These are phyloP conservation scores for Porites lutea DNA, from an alignment of 64 coral and sea anemone species.

Conservation along the genomic window DNA sequence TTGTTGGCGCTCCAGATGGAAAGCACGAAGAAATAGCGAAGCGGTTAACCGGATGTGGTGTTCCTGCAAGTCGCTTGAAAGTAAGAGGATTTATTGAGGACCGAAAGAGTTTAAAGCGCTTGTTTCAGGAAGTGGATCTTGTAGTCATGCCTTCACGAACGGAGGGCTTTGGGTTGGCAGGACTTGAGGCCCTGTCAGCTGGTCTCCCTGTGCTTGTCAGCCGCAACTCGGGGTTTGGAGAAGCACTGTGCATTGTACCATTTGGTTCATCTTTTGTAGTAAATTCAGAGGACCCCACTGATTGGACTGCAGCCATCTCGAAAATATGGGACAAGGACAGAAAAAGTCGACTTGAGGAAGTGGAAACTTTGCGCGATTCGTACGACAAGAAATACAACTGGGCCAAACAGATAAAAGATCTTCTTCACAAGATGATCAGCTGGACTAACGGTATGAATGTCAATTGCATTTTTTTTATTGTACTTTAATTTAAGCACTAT, in stretches of 20 bases:
- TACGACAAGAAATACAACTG: constrained; percentile 1
- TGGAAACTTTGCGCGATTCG: neutral
- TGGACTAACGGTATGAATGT: neutral
- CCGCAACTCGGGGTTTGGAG: neutral
- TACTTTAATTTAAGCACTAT: no score
- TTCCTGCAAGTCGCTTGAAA: neutral
- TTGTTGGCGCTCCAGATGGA: constrained; percentile 3
- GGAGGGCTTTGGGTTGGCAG: neutral
- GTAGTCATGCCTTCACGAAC: constrained; percentile 6
- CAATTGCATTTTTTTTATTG: no score
- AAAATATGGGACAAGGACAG: no score
- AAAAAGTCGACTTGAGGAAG: neutral
- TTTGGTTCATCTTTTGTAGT: neutral
- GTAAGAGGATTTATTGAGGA: neutral
- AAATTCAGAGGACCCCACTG: neutral
- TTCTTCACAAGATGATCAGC: neutral
- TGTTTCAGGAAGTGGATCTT: neutral
- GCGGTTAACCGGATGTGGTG: neutral
- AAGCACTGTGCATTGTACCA: neutral
- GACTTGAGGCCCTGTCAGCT: constrained; percentile 3
- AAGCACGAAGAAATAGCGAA: neutral
- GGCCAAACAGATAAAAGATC: neutral
- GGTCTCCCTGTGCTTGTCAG: constrained; percentile 18
- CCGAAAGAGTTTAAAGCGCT: neutral
- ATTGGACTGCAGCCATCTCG: neutral